These are phyloP conservation scores for Acleris emargana DNA, from an alignment of 2,888 invertebrate genomes.

Conservation along the genomic window DNA sequence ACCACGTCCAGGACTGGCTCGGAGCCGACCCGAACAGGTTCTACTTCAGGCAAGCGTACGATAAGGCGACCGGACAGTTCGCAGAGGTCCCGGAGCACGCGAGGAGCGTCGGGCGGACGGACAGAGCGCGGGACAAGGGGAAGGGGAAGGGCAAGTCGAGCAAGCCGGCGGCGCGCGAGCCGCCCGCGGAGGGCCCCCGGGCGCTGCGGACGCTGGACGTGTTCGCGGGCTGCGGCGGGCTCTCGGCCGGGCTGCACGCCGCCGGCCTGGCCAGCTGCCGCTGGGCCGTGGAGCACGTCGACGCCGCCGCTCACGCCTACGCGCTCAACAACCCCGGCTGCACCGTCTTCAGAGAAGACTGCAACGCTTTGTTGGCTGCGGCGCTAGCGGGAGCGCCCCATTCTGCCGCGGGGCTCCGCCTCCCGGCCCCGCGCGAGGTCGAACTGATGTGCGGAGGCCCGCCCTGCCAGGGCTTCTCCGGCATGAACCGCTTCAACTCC, in stretches of 20 bases:
- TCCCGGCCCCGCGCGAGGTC: slow-evolving; percentile 91
- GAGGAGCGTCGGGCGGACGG: slow-evolving; percentile 81
- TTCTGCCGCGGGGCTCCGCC: slow-evolving; percentile 75
- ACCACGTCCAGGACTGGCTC: slow-evolving; percentile 83
- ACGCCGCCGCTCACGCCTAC: slow-evolving; percentile 91
- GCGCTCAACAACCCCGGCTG: slow-evolving; percentile 88
- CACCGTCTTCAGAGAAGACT: slow-evolving; percentile 92
- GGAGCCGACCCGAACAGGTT: slow-evolving; percentile 86
- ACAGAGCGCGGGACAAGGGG: slow-evolving; percentile 86
- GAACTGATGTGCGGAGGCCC: slow-evolving; percentile 94
- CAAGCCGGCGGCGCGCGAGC: slow-evolving; percentile 50
- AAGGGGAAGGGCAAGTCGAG: slow-evolving; percentile 87
- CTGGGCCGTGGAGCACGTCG: slow-evolving; percentile 93
- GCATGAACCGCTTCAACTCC: slow-evolving; percentile 94
- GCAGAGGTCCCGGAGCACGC: slow-evolving; percentile 86
- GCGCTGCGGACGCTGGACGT: slow-evolving; percentile 89
- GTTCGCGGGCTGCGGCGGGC: slow-evolving; percentile 94
- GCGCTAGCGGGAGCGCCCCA: slow-evolving; percentile 86
- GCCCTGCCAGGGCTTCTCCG: slow-evolving; percentile 95
- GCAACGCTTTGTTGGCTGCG: slow-evolving; percentile 87
- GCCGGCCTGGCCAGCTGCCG: slow-evolving; percentile 87
- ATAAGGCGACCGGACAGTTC: slow-evolving; percentile 80
- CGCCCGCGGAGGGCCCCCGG: slow-evolving; percentile 54
- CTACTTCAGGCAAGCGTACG: slow-evolving; percentile 89
- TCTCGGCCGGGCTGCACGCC: slow-evolving; percentile 89